Evolutionary conservation across 2,888 invertebrate species (phyloP), one percentile per base, ranked within the genome.

Genomic region (Spisula solida): DNA sequence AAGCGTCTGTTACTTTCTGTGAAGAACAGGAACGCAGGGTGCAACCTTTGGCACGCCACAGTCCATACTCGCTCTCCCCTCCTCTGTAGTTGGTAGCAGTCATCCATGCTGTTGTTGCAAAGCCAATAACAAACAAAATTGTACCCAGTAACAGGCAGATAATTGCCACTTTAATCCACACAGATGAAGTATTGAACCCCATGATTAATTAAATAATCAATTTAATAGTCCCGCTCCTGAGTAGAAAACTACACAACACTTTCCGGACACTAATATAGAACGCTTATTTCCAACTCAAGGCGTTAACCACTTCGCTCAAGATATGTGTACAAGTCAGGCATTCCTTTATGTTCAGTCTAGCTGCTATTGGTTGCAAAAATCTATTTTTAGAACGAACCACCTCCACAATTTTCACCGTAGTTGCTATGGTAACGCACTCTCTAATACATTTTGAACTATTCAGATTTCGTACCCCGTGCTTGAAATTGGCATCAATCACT

Each of bases 91-190:
- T 34, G 4, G 12, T 47, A 10, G 60, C 56, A 0, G 70, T 81
- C 90, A 94, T 92, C 95, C 95, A 95, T 4, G 91, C 86, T 2
- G 91, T 87, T 10, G 95, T 95, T 20, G 95, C 93, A 84, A 95
- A 94, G 6, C 94, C 95, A 60, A 95, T 90, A 6, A 94, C 88
- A 55, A 94, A 95, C 70, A 95, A 84, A 25, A 95, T 8, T 1
- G 83, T 66, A 4, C 83, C 88, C 47, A 92, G 75, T 12, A 83
- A 10, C n/a, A 92, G 70, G 60, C 90, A 88, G 16, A 88, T 55
- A 25, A 92, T 29, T 0, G 87, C 87, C 29, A 86, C 87, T 82
- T 92, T 92, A 41, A 92, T 87, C 91, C 91, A 92, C n/a, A 92
- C 86, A 4, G 91, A 92, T 10, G 91, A 80, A 5, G 91, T 92